A percentile compares a stretch with the other conserved stretches of the same genome.
Evolutionary conservation across 2,113 vertebrate species (phyloP).

Genomic region (Scortum barcoo): DNA sequence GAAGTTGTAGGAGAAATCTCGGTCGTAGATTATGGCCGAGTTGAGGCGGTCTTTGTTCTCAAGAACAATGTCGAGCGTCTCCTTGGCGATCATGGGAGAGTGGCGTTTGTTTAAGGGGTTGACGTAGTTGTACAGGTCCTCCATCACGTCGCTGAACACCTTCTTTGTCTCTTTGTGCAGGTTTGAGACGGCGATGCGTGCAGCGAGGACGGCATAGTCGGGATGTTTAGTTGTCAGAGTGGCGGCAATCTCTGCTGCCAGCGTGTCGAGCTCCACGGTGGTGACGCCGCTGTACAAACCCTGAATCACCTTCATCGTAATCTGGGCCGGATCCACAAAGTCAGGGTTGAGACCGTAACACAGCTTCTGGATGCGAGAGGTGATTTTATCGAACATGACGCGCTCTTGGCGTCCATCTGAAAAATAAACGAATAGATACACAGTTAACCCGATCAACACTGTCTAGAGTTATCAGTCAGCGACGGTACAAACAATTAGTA

Average conservation of each 20-base stretch:
- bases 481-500: no score
- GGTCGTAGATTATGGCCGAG: conserved; percentile 96
- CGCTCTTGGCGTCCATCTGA: conserved; percentile 97
- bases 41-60: conserved; percentile 97
- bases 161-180: conserved; percentile 99
- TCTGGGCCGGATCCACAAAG: conserved; percentile 97
- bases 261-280: conserved; percentile 94
- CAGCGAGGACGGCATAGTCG: conserved; percentile 96
- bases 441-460: background rate
- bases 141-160: conserved; percentile 97
- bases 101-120: conserved; percentile 91
- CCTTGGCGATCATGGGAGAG: conserved; percentile 95
- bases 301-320: conserved; percentile 99
- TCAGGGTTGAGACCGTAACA: conserved; percentile 96
- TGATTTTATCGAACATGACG: conserved; percentile 99
- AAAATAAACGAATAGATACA: background rate
- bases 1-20: conserved; percentile 99
- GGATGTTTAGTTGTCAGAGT: conserved; percentile 98
- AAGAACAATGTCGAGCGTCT: conserved; percentile 91
- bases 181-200: conserved; percentile 96
- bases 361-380: conserved; percentile 97
- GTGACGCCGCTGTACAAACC: conserved; percentile 97
- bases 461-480: background rate
- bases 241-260: conserved; percentile 95
- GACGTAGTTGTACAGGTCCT: conserved; percentile 93